Conservation (phyloP, 2,113 vertebrate genomes). For the Hyperoodon ampullatus region DNA sequence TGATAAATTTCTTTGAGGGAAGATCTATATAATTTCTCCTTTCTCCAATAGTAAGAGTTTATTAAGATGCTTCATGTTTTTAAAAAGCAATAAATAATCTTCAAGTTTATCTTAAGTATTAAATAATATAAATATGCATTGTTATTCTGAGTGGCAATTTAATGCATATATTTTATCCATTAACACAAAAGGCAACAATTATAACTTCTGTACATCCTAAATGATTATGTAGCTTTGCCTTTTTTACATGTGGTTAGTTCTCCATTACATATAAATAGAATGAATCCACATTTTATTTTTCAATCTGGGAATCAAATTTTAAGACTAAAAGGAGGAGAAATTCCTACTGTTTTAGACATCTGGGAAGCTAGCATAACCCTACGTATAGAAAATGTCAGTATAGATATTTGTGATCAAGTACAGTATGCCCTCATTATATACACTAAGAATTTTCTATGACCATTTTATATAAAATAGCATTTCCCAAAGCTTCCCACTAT, state of each 20-base stretch:
- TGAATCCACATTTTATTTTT: not conserved
- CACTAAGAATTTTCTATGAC: not conserved
- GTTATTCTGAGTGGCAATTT: not conserved
- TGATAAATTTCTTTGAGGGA: not conserved
- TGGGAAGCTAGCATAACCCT: not conserved
- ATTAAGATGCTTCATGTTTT: not conserved
- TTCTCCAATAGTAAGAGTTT: not conserved
- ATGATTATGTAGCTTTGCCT: not conserved
- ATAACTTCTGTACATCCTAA: not conserved
- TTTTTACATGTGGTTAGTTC: not conserved
- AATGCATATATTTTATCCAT: not conserved
- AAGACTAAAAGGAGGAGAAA: not conserved
- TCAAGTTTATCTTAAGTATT: not conserved
- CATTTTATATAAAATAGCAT: not conserved
- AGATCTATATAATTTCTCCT: not conserved
- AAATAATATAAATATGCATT: not conserved
- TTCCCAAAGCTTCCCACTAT: not conserved
- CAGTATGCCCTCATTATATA: not conserved
- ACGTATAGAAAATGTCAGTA: not conserved
- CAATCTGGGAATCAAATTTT: not conserved
- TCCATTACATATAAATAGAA: not conserved
- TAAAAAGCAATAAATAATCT: not conserved
- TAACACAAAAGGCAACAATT: not conserved
- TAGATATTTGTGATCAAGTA: not conserved
- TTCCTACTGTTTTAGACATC: not conserved